Evolutionary conservation across 2,113 vertebrate species (phyloP).

Genomic region (Emydura subglobosa): DNA sequence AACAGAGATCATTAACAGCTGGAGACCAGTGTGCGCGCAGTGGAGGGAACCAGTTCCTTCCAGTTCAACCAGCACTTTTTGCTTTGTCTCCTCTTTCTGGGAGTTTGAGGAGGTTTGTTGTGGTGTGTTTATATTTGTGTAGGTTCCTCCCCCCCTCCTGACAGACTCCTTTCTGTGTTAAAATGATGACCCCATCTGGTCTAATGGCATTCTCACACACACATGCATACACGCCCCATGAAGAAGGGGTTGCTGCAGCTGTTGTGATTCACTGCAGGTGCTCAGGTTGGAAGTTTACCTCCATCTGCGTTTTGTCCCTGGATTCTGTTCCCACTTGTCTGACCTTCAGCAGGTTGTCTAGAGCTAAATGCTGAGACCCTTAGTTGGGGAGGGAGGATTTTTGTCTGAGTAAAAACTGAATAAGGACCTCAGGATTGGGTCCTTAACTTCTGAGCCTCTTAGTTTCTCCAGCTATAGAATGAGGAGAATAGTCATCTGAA

Average conservation of each 20-base stretch:
- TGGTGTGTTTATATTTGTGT: background rate
- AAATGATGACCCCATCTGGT: background rate
- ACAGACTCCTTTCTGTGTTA: background rate
- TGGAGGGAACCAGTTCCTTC: constrained; percentile 53
- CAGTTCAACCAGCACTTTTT: constrained; percentile 46
- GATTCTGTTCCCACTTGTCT: background rate
- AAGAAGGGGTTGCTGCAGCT: background rate
- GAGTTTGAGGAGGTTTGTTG: background rate
- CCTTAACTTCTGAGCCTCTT: background rate
- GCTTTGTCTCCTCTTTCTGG: background rate
- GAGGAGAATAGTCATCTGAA: background rate
- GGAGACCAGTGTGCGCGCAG: constrained; percentile 38
- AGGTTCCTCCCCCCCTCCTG: background rate
- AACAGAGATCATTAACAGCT: constrained; percentile 66
- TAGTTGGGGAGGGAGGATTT: background rate
- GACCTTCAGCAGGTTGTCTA: background rate
- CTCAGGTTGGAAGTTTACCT: background rate
- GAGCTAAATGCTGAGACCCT: background rate
- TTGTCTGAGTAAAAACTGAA: background rate
- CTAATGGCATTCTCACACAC: background rate
- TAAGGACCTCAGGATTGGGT: background rate
- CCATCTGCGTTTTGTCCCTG: background rate
- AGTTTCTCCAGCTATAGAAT: background rate
- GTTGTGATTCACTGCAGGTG: background rate
- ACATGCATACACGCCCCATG: background rate